Evolutionary conservation across 1,140 invertebrate species (phyloP).

Genomic region (Cherax quadricarinatus): DNA sequence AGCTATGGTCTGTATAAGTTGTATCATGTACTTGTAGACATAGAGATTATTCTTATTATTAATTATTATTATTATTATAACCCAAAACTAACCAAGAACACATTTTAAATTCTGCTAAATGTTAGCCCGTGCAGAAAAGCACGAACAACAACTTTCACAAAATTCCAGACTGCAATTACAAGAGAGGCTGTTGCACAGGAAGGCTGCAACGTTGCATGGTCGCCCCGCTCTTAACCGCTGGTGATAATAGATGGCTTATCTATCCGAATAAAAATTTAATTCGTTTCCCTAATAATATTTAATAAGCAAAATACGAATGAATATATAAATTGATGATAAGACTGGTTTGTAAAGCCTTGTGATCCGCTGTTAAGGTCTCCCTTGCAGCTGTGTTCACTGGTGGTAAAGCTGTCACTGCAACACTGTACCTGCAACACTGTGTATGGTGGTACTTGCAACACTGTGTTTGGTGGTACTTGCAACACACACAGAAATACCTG

Average conservation of each 20-base stretch:
- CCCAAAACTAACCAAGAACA: no score
- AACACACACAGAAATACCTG: not conserved
- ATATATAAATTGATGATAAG: not conserved
- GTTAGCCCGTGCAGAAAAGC: no score
- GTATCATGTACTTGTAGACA: no score
- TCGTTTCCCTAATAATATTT: not conserved
- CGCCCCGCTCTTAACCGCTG: no score
- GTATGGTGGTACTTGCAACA: not conserved
- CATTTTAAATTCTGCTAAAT: no score
- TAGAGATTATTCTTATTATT: no score
- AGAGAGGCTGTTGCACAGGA: no score
- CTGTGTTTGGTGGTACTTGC: not conserved
- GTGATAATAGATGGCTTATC: not conserved
- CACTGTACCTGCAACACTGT: not conserved
- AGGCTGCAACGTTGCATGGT: no score
- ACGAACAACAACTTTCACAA: no score
- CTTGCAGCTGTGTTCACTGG: not conserved
- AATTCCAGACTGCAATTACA: no score
- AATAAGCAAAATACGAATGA: slow-evolving; percentile 2
- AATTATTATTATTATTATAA: no score
- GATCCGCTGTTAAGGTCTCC: not conserved
- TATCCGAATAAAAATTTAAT: not conserved
- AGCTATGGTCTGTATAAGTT: no score
- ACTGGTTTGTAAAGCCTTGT: not conserved
- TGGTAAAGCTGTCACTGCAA: not conserved